Evolutionary conservation across 1,140 invertebrate species (phyloP).

Genomic region (Gonatopus flavifemur): DNA sequence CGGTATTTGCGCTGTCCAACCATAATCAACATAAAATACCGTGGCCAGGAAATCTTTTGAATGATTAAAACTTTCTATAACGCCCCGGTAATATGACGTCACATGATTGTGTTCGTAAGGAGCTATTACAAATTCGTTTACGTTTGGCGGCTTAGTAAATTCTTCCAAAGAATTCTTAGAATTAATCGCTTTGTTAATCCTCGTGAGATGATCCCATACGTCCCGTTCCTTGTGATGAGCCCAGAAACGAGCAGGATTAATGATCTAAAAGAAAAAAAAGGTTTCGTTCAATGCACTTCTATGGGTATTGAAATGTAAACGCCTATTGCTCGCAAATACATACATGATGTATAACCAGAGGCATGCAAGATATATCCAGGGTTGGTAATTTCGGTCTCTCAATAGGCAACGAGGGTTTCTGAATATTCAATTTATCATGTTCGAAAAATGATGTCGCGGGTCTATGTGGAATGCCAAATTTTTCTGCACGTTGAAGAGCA

Average conservation of each 20-base stretch:
- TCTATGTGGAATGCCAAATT: slow-evolving; percentile 37
- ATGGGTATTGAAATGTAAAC: background rate
- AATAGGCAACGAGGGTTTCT: slow-evolving; percentile 5
- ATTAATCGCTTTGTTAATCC: no score
- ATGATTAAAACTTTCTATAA: slow-evolving; percentile 33
- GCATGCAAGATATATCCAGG: slow-evolving; percentile 55
- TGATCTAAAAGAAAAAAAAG: slow-evolving; percentile 45
- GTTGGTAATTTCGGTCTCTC: slow-evolving; percentile 53
- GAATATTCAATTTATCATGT: background rate
- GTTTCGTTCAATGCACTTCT: background rate
- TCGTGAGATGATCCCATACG: slow-evolving; percentile 23
- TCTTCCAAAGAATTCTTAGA: background rate
- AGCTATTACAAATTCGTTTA: slow-evolving; percentile 41
- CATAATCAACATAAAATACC: slow-evolving; percentile 81
- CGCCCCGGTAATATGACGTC: slow-evolving; percentile 45
- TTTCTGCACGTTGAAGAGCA: slow-evolving; percentile 6
- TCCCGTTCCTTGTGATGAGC: slow-evolving; percentile 56
- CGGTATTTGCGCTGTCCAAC: slow-evolving; percentile 60
- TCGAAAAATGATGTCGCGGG: background rate
- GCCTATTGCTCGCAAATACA: slow-evolving; percentile 17
- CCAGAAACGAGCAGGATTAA: slow-evolving; percentile 66
- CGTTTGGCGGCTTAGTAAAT: slow-evolving; percentile 12
- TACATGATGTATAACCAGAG: slow-evolving; percentile 55
- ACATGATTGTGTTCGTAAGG: slow-evolving; percentile 33
- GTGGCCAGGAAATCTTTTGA: slow-evolving; percentile 28